Evolutionary conservation across 2,888 invertebrate species (phyloP), one percentile per base, ranked within the genome.

Genomic region (Elaeidobius kamerunicus): DNA sequence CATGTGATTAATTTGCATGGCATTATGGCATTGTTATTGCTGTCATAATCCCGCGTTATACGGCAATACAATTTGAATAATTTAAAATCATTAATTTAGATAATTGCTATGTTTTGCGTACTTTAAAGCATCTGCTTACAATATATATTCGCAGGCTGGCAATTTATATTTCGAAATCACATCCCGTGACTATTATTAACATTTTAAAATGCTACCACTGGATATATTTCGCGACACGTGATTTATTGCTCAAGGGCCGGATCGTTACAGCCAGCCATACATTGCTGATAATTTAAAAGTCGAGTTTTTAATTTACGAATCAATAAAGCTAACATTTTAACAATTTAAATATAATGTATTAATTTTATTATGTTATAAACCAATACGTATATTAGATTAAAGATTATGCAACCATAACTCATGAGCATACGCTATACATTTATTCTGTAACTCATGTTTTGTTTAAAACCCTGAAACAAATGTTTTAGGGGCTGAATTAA

Each of bases 71-170:
- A 52, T 52, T 52, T 52, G 49, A 49, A 54, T 49, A 54, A 54
- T 54, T 54, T 49, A 49, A 54, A 49, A 54, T 49, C 49, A 54
- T 54, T 49, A 54, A 54, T 54, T 54, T 43, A 28, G 43, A 54
- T 54, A 54, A 54, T 54, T 48, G 49, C 54, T 34, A 41, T 35
- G 40, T 45, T 48, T 16, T 32, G 54, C 34, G 48, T 41, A 49
- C 54, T 54, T 54, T 45, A 28, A 38, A 49, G 54, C 54, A 54
- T 54, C 54, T 54, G 54, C 48, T 49, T 49, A 54, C 54, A 54
- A 44, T 49, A 49, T 54, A 54, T 49, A 54, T 54, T 46, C 52
- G 36, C 46, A 34, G 41, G 17, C 45, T 23, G 46, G 52, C 52
- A 39, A 52, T 52, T 41, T 41, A 52, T 52, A 40, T 46, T 34